A percentile compares a stretch with the other conserved stretches of the same genome.
phyloP scores from a whole-genome alignment of 30 jellyfish, hydroid and myxozoan species.

The Rhopilema esculentum region DNA sequence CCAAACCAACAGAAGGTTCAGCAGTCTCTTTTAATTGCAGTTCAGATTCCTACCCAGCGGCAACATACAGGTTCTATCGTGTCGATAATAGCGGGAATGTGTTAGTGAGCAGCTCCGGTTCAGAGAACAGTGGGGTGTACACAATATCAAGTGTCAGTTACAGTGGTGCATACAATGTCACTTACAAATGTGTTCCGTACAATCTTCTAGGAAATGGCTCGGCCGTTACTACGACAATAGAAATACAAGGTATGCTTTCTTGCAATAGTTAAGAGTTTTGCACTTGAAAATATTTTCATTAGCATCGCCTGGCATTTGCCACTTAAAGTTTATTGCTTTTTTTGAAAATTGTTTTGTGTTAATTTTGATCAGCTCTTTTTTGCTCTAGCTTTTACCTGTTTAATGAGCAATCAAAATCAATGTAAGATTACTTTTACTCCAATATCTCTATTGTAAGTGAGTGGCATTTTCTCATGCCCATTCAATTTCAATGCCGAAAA shows the following conservation, averaged over 20 bases:
- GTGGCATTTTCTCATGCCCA: too few relatives aligned
- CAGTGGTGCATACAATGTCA: slow-evolving; percentile 19
- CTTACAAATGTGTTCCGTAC: slow-evolving; percentile 65
- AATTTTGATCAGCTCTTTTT: too few relatives aligned
- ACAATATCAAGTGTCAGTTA: slow-evolving; percentile 21
- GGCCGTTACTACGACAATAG: slow-evolving; percentile 5
- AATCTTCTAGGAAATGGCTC: slow-evolving; percentile 62
- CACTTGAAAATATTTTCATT: too few relatives aligned
- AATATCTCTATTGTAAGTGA: too few relatives aligned
- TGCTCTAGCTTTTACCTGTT: too few relatives aligned
- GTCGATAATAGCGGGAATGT: slow-evolving; percentile 1
- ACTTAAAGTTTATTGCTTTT: neutral
- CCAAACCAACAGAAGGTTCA: slow-evolving; percentile 16
- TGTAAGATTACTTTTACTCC: too few relatives aligned
- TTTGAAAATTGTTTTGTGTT: too few relatives aligned
- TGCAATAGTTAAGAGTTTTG: too few relatives aligned
- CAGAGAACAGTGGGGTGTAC: slow-evolving; percentile 24
- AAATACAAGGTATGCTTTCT: slow-evolving; percentile 59
- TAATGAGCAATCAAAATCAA: too few relatives aligned
- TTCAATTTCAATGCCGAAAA: too few relatives aligned
- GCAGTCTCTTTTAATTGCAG: slow-evolving; percentile 35
- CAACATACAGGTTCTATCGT: slow-evolving; percentile 34
- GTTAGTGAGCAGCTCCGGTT: neutral
- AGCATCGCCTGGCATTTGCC: too few relatives aligned
- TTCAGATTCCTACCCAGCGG: slow-evolving; percentile 27